Evolutionary conservation across 2,113 vertebrate genomes (phyloP).

Genomic region (Pandion haliaetus): DNA sequence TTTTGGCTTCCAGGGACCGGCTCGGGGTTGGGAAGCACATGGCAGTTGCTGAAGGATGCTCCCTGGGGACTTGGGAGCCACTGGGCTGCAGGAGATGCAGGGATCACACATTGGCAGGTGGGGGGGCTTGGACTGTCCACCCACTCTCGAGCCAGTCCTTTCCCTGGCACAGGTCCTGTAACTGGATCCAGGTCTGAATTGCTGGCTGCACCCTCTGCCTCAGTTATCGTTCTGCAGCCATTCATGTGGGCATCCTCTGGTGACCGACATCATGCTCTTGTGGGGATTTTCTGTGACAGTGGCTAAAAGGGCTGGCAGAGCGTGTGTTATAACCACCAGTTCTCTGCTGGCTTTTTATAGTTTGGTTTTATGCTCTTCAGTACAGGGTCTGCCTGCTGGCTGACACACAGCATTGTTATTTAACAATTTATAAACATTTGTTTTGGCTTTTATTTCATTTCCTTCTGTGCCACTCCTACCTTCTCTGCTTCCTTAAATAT

Average conservation of each 20-base stretch:
- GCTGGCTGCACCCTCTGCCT: neutral
- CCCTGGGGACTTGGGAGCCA: rapidly evolving
- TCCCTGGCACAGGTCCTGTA: neutral
- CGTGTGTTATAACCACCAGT: rapidly evolving
- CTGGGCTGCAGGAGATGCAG: neutral
- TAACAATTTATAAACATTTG: neutral
- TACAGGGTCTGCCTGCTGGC: neutral
- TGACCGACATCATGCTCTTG: rapidly evolving
- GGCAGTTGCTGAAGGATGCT: neutral
- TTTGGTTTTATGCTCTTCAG: neutral
- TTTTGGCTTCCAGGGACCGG: neutral
- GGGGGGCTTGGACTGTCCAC: neutral
- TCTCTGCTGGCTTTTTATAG: neutral
- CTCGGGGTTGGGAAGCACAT: neutral
- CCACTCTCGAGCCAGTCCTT: rapidly evolving
- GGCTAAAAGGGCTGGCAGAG: neutral
- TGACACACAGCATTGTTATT: neutral
- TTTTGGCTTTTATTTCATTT: neutral
- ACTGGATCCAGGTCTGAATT: rapidly evolving
- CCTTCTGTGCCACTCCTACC: neutral
- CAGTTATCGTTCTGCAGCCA: neutral
- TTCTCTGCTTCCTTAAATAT: neutral
- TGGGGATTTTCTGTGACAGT: neutral
- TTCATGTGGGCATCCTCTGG: neutral
- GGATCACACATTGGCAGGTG: neutral